These are phyloP conservation scores for Propithecus coquereli DNA, from an alignment of 2,113 vertebrate species.

Conservation along the genomic window DNA sequence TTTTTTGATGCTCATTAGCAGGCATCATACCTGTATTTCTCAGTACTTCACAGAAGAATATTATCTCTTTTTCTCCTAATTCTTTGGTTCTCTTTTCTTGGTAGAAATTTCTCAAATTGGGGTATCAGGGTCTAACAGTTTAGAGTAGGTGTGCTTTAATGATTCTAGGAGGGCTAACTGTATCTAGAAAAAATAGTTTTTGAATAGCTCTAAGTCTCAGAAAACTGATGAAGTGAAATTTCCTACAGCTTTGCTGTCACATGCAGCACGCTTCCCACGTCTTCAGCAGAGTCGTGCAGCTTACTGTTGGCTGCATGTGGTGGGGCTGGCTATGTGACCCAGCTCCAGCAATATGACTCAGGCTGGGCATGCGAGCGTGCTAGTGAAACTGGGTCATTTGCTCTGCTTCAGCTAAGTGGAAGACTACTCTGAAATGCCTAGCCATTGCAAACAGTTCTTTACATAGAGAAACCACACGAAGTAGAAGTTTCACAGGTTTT, in stretches of 20 bases:
- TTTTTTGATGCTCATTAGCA: background rate
- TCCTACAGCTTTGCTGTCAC: background rate
- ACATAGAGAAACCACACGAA: background rate
- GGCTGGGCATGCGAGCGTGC: background rate
- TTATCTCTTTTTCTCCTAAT: background rate
- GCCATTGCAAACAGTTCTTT: background rate
- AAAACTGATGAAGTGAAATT: background rate
- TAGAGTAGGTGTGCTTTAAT: background rate
- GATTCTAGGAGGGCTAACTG: background rate
- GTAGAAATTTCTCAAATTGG: background rate
- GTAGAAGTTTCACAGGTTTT: background rate
- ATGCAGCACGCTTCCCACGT: background rate
- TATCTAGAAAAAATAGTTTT: background rate
- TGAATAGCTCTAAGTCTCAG: background rate
- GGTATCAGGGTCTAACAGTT: background rate
- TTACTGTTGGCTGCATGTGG: background rate
- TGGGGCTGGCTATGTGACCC: background rate
- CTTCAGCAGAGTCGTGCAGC: background rate
- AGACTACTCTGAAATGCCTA: background rate
- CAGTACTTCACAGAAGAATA: background rate
- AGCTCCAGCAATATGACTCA: background rate
- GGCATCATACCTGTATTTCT: background rate
- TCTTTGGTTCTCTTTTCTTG: background rate
- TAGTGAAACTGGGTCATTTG: conserved; percentile 45
- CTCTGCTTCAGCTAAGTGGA: background rate